These are phyloP conservation scores for Cotesia typhae DNA, from an alignment of 1,140 invertebrate species.

Conservation along the genomic window DNA sequence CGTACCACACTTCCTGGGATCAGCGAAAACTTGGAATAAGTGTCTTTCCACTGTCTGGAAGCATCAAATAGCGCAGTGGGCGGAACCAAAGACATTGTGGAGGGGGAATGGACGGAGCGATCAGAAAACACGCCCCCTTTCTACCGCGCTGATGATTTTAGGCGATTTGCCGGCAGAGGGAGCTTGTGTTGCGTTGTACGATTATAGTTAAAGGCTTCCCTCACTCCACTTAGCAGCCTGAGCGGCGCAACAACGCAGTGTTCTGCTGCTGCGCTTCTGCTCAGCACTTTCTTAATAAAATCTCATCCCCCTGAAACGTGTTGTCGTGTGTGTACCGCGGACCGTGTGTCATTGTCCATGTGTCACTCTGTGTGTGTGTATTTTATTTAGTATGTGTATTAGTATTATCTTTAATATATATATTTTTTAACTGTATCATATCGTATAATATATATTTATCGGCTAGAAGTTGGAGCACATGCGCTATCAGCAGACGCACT, in stretches of 20 bases:
- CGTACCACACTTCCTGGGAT: not conserved
- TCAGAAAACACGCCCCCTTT: conserved; percentile 48
- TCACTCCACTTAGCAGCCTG: conserved; percentile 59
- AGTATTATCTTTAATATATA: not conserved
- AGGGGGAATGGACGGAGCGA: conserved; percentile 48
- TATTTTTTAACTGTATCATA: too few species aligned
- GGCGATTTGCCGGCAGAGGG: conserved; percentile 28
- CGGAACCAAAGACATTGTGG: not conserved
- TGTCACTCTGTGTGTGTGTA: not conserved
- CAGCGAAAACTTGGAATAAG: not conserved
- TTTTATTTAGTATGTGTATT: not conserved
- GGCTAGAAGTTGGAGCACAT: not conserved
- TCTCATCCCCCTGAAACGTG: conserved; percentile 25
- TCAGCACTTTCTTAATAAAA: conserved; percentile 16
- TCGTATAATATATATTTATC: not conserved
- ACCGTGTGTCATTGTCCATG: conserved; percentile 16
- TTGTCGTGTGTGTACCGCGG: conserved; percentile 16
- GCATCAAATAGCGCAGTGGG: too few species aligned
- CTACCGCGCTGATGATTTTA: not conserved
- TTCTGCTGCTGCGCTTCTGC: conserved; percentile 23
- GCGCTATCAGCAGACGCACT: too few species aligned
- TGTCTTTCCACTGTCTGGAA: too few species aligned
- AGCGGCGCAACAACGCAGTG: conserved; percentile 43
- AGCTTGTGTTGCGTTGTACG: conserved; percentile 45
- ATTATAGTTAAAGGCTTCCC: conserved; percentile 51